These are phyloP conservation scores for Characodon lateralis DNA, from an alignment of 2,797 vertebrate species.

Conservation along the genomic window DNA sequence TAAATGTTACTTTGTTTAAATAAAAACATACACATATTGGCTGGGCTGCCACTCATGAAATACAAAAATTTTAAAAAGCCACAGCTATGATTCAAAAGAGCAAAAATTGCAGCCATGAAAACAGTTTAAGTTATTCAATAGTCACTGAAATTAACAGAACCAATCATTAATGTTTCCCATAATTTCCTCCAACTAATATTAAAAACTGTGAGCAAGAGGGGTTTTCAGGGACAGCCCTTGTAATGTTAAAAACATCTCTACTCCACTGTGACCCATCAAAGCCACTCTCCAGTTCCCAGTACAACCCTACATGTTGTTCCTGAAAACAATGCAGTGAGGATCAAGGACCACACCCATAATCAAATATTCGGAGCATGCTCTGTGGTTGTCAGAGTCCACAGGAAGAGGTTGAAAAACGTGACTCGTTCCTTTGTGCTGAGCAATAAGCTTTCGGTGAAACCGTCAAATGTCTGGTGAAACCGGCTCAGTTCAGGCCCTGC, in stretches of 20 bases:
- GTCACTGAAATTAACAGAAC: neutral
- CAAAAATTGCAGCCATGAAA: neutral
- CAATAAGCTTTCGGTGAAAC: constrained; percentile 57
- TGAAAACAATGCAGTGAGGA: neutral
- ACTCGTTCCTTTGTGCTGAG: constrained; percentile 41
- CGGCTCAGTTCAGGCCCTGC: neutral
- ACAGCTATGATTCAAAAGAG: neutral
- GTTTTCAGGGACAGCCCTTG: neutral
- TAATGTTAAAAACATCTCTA: neutral
- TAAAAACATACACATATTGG: neutral
- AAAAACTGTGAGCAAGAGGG: neutral
- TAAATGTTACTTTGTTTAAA: neutral
- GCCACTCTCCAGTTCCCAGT: neutral
- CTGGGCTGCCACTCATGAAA: neutral
- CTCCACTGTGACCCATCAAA: neutral
- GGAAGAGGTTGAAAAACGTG: neutral
- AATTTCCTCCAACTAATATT: neutral
- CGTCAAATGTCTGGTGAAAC: constrained; percentile 38
- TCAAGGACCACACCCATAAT: neutral
- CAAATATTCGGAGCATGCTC: constrained; percentile 1
- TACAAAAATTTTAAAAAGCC: neutral
- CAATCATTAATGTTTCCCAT: neutral
- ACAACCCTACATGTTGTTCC: neutral
- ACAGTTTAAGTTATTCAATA: neutral
- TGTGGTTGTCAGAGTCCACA: constrained; percentile 23